Base-by-base conservation (phyloP, 1,140 invertebrate species). In the Amyelois transitella region DNA sequence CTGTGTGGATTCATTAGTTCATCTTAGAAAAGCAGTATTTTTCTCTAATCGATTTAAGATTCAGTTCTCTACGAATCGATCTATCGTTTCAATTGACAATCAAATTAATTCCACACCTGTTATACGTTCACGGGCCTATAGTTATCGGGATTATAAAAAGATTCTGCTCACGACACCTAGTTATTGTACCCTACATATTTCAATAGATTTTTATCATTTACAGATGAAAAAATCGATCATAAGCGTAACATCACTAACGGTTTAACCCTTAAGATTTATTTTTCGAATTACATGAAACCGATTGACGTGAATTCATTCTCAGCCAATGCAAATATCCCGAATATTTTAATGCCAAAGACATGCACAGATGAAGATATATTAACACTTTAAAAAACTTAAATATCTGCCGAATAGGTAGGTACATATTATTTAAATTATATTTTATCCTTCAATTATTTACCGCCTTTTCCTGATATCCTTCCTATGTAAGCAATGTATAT, bases 41-140 rank as follows among this genome's bases (percentile, higher is more conserved):
- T 2, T 4, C 4, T 14, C 32, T 38, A 38, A 38, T 38, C 32
- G 32, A 38, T 38, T 38, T 38, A 38, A 14, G 17, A 38, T 14
- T 14, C 32, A 14, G 17, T 38, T 14, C 32, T 14, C 12, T 8
- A 38, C 32, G 5, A 14, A 14, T 38, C 32, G 1, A 14, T 14
- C 32, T 12, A 38, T 38, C 25, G 25, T 28, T 28, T 14, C 32
- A 38, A 38, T 38, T 48, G 45, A 48, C 19, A 48, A 48, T 48
- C 12, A 48, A 48, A 21, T 2, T 48, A 48, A 48, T 48, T 48
- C 45, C 45, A 48, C 45, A 48, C 45, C 45, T 48, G 20, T 48
- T 48, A 48, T 20, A 48, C 10, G 21, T 48, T 48, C 45, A 48
- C 45, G 45, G 18, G 45, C 12, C 18, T 21, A 6, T 48, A 48